Evolutionary conservation across 2,797 vertebrate species (phyloP).

Genomic region (Dallia pectoralis): DNA sequence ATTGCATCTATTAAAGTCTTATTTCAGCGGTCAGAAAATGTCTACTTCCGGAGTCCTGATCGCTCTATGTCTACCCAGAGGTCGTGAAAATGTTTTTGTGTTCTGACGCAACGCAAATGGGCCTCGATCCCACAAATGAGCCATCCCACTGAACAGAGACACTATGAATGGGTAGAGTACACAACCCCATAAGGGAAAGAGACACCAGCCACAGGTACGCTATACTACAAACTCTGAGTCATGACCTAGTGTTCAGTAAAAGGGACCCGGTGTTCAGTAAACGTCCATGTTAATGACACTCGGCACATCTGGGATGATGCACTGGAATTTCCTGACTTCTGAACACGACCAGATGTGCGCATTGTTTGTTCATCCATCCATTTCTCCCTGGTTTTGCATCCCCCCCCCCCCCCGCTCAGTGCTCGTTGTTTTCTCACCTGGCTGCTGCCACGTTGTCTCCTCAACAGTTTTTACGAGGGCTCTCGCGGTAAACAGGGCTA

Average conservation of each 20-base stretch:
- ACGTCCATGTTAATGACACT: no score
- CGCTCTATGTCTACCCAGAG: no score
- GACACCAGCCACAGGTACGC: background rate
- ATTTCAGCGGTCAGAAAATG: conserved; percentile 26
- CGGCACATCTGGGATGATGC: background rate
- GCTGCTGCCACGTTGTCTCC: conserved; percentile 18
- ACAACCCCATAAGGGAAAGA: background rate
- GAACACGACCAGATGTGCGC: background rate
- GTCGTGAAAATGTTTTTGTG: no score
- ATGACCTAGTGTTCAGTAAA: no score
- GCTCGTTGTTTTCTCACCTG: conserved; percentile 19
- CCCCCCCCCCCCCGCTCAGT: conserved; percentile 21
- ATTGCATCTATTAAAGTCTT: conserved; percentile 54
- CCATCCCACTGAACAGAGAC: background rate
- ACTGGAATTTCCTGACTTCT: background rate
- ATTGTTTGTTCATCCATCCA: background rate
- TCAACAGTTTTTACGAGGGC: conserved; percentile 19
- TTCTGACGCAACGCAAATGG: no score
- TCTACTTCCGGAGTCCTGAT: conserved; percentile 56
- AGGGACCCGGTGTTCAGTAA: no score
- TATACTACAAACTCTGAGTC: background rate
- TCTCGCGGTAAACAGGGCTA: conserved; percentile 23
- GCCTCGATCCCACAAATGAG: no score
- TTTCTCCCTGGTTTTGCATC: conserved; percentile 2
- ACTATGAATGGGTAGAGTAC: background rate